phyloP scores from a whole-genome alignment of 1,140 invertebrate species.

The Pogonomyrmex californicus region DNA sequence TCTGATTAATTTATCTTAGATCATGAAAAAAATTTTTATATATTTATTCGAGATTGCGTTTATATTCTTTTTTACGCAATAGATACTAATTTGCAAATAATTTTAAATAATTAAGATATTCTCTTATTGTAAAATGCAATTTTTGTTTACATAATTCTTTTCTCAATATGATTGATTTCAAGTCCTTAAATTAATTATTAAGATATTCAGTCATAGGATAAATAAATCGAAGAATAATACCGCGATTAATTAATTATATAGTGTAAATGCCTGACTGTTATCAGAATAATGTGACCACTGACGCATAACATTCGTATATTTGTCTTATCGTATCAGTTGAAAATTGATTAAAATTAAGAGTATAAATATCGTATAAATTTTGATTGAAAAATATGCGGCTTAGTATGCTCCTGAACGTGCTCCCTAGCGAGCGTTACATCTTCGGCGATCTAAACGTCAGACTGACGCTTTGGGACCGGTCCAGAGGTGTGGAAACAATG shows the following conservation, averaged over 20 bases:
- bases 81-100: not conserved
- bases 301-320: not conserved
- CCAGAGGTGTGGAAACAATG: conserved; percentile 70
- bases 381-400: not conserved
- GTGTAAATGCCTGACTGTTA: conserved; percentile 7
- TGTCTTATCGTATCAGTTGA: not conserved
- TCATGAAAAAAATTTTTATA: not conserved
- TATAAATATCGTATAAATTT: not conserved
- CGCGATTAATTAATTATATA: conserved; percentile 43
- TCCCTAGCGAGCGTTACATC: conserved; percentile 43
- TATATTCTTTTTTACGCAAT: not conserved
- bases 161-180: conserved; percentile 33
- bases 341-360: not conserved
- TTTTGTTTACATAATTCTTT: conserved; percentile 29
- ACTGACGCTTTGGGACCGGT: conserved; percentile 64
- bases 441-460: conserved; percentile 60
- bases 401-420: not conserved
- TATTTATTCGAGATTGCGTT: not conserved
- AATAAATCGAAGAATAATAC: conserved; percentile 17
- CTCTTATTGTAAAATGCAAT: conserved; percentile 30
- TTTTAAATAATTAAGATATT: conserved; percentile 46
- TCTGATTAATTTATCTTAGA: not conserved
- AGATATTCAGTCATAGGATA: not conserved
- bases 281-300: not conserved
- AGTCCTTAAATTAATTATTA: conserved; percentile 21